phyloP scores from a whole-genome alignment of 2,888 invertebrate species.

The Eumacrocentrus americanus region DNA sequence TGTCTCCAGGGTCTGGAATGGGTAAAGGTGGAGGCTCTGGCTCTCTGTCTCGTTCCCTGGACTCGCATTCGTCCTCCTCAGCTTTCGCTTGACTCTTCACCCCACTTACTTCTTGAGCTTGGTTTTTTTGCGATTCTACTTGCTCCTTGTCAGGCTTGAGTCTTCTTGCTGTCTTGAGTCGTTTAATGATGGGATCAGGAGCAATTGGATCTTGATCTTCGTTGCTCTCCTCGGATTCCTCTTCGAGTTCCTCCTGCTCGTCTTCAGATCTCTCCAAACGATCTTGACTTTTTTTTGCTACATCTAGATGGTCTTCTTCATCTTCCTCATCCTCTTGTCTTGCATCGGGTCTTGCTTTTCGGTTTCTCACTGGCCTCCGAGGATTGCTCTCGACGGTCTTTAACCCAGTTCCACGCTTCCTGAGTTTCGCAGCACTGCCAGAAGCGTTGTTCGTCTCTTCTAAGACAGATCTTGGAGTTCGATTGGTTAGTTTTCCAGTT shows the following conservation, averaged over 20 bases:
- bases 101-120: constrained; percentile 1
- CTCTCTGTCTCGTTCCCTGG: constrained; percentile 57
- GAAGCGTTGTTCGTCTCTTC: constrained; percentile 54
- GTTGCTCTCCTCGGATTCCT: constrained; percentile 28
- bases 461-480: constrained; percentile 52
- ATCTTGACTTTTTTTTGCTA: constrained; percentile 28
- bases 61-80: constrained; percentile 42
- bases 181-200: constrained; percentile 48
- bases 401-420: constrained; percentile 47
- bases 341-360: constrained; percentile 27
- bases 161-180: constrained; percentile 48
- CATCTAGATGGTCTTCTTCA: constrained; percentile 24
- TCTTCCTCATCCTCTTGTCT: constrained; percentile 26
- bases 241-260: constrained; percentile 32
- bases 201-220: constrained; percentile 30
- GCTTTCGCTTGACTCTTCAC: constrained; percentile 22
- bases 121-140: constrained; percentile 19
- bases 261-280: constrained; percentile 27
- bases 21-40: constrained; percentile 53
- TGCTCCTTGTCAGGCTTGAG: constrained; percentile 41
- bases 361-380: constrained; percentile 44
- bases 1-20: constrained; percentile 46
- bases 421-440: constrained; percentile 50
- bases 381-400: constrained; percentile 44
- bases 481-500: constrained; percentile 49